Evolutionary conservation across 2,113 vertebrate species (phyloP).

Genomic region (Poeciliopsis occidentalis): DNA sequence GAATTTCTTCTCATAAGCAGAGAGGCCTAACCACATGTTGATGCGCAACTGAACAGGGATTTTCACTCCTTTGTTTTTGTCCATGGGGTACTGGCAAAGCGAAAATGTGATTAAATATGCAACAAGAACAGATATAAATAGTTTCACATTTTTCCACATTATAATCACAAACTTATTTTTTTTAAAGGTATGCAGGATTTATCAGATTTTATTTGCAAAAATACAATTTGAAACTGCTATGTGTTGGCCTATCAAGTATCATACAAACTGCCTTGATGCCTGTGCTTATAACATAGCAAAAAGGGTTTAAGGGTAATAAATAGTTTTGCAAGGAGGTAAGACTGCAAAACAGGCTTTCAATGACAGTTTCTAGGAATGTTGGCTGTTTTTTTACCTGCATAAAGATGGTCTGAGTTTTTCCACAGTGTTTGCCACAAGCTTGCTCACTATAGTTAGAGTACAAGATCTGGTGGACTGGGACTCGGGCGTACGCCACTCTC

Average conservation of each 20-base stretch:
- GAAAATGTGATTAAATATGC: slow-evolving; percentile 1
- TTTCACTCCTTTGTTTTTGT: slow-evolving; percentile 86
- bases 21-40: slow-evolving; percentile 95
- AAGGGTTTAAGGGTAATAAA: not conserved
- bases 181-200: too few relatives aligned
- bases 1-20: slow-evolving; percentile 90
- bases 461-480: slow-evolving; percentile 90
- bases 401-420: slow-evolving; percentile 89
- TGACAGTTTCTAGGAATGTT: not conserved
- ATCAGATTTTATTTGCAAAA: not conserved
- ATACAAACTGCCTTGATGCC: not conserved
- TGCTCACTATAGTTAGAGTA: slow-evolving; percentile 85
- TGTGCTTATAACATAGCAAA: not conserved
- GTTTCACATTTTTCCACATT: not conserved
- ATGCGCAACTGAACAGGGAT: slow-evolving; percentile 88
- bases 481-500: slow-evolving; percentile 88
- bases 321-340: not conserved
- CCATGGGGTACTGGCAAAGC: slow-evolving; percentile 89
- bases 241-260: not conserved
- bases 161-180: not conserved
- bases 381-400: slow-evolving; percentile 84
- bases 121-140: not conserved
- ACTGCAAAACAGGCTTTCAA: not conserved
- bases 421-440: slow-evolving; percentile 90
- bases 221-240: not conserved